Evolutionary conservation across 92 coral and sea anemone species (phyloP), one percentile per base, ranked within the genome.

Genomic region (Porites cylindrica): DNA sequence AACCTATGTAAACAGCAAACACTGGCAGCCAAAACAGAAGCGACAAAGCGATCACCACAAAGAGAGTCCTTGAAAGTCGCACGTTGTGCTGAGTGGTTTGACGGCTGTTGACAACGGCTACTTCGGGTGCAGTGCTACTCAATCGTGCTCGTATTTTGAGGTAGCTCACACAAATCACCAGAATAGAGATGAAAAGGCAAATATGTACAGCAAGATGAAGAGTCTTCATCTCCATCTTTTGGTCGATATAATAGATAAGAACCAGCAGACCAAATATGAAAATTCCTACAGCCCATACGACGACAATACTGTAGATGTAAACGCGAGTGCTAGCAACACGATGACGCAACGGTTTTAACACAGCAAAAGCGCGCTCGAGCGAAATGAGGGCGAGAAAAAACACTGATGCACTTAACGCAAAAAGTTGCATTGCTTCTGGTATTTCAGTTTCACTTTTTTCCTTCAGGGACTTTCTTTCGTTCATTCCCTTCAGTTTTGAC

Each of bases 11-110:
- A 16, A 62, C 18, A 2, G 50, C 58, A 61, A 61, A 16, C 17
- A 58, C 70, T 16, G 82, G 82, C 16, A 78, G 4, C 82, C 82
- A 78, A 10, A 60, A 78, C 21, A 78, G 6, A 29, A 78, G 59
- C 4, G 82, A 78, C 18, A 78, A 23, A 60, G 54, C 70, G 1
- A 32, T 32, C 1, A 78, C 82, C 1, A 78, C 8, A 26, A 63
- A 61, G 26, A 78, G 8, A 1, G 70, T 78, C 18, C 54, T 60
- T 2, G 70, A 78, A 32, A 78, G 26, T 62, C 70, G 52, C 26
- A 78, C 17, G 62, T 60, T 78, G 6, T 29, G 54, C 26, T 78
- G 32, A 0, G 32, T 17, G 1, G 32, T 8, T 12, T 10, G 60
- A 14, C 20, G 52, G 16, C 8, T 59, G 82, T 76, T 64, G 19